Base-by-base conservation (phyloP, 2,113 vertebrate genomes). In the Channa argus region DNA sequence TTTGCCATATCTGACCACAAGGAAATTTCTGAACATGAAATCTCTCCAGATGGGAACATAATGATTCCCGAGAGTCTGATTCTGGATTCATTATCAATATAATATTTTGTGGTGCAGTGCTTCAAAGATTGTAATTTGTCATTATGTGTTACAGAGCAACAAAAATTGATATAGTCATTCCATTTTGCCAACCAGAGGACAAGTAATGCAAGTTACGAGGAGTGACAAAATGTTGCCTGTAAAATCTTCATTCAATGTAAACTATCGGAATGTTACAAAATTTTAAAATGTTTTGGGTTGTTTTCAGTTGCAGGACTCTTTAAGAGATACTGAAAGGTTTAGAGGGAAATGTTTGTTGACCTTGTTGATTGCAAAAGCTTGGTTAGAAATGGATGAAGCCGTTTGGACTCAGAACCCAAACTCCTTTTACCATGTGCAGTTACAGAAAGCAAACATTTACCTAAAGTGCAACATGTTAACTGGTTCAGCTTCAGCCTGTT, bases 401-500 rank as follows among this genome's bases (percentile, higher is more conserved):
- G 6, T 74, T 56, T 50, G 66, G 55, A 50, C 61, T 61, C 63
- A 60, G 39, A 55, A 49, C 45, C 54, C 24, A 7, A 24, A 7
- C 6, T 44, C 67, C 58, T 4, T 74, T n/a, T 33, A 69, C 45
- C 36, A 50, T 54, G 60, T 75, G 59, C 63, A 71, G 44, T 73
- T 79, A 60, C 59, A 24, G 50, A 33, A 13, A 14, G 37, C 44
- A 77, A 50, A 2, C 49, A 24, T 33, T 7, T 6, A 63, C 46
- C 12, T 59, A 0, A 63, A n/a, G 33, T 73, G 37, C 44, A 38
- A 37, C 12, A 2, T 38, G 15, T 45, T 61, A 41, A 51, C 39
- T 52, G 38, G 68, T 52, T 66, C n/a, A 8, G 5, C 33, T 45
- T 64, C 69, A 56, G 14, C 43, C 7, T 8, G 37, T 37, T 61